Percentiles rank a stretch among this genome's conserved stretches.
These are phyloP conservation scores for Panthera leo DNA, from an alignment of 2,113 vertebrate genomes.

Conservation along the genomic window DNA sequence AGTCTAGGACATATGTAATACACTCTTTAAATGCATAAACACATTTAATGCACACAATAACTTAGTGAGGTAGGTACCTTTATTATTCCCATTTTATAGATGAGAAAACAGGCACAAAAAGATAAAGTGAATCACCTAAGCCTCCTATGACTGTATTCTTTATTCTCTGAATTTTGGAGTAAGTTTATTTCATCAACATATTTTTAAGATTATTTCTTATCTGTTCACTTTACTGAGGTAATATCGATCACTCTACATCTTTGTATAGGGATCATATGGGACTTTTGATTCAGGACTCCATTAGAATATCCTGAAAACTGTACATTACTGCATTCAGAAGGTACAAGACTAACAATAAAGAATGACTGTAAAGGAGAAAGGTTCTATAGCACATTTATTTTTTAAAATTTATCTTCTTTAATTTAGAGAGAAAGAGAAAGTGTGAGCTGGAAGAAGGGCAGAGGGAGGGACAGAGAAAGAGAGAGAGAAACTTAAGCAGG, in stretches of 20 bases:
- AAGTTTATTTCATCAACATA: not conserved
- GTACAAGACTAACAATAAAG: not conserved
- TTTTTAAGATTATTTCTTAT: not conserved
- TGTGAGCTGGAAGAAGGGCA: too few relatives aligned
- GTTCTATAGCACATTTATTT: not conserved
- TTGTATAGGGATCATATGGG: not conserved
- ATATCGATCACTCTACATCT: not conserved
- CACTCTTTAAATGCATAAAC: not conserved
- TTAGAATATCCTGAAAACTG: not conserved
- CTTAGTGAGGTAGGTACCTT: not conserved
- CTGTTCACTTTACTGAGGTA: not conserved
- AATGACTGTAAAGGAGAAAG: not conserved
- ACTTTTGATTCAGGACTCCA: not conserved
- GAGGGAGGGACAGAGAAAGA: too few relatives aligned
- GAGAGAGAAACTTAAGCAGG: too few relatives aligned
- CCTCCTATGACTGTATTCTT: not conserved
- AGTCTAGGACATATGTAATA: not conserved
- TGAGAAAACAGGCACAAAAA: not conserved
- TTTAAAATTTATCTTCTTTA: too few relatives aligned
- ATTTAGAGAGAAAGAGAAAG: too few relatives aligned
- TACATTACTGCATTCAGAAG: not conserved
- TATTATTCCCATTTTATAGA: not conserved
- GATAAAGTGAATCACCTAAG: not conserved
- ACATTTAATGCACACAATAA: not conserved
- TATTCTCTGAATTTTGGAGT: not conserved